These are phyloP conservation scores for Papilio protenor DNA, from an alignment of 2,888 invertebrate genomes.

Conservation along the genomic window DNA sequence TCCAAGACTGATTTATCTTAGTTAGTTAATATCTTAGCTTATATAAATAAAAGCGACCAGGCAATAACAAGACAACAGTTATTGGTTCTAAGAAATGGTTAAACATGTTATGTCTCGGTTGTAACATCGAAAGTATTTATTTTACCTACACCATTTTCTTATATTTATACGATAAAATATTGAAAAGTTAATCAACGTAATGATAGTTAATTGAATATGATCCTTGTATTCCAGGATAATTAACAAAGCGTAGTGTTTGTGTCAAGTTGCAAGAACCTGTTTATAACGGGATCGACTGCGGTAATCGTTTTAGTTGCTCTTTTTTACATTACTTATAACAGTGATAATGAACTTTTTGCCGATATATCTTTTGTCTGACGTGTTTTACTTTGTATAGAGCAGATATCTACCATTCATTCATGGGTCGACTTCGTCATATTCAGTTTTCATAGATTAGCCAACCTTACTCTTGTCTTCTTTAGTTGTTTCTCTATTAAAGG, in stretches of 20 bases:
- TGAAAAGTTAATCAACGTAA: neutral
- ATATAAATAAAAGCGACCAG: neutral
- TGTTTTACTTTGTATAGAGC: neutral
- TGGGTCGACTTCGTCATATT: neutral
- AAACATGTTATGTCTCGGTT: neutral
- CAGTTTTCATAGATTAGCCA: too few species aligned
- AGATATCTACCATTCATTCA: neutral
- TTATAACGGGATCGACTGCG: constrained; percentile 2
- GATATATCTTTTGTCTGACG: neutral
- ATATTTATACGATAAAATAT: too few species aligned
- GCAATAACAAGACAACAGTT: neutral
- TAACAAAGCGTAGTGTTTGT: neutral
- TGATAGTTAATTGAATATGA: neutral
- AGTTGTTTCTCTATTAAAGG: neutral
- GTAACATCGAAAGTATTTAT: neutral
- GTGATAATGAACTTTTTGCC: neutral
- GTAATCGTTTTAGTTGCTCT: neutral
- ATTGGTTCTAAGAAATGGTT: neutral
- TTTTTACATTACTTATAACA: neutral
- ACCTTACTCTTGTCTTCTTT: neutral
- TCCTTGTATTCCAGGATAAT: neutral
- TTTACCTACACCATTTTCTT: too few species aligned
- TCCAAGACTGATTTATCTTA: neutral
- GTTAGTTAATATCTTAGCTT: neutral
- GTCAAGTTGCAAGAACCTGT: neutral